Evolutionary conservation across 2,797 vertebrate species (phyloP), one percentile per base, ranked within the genome.

Genomic region (Anguilla pacifica): DNA sequence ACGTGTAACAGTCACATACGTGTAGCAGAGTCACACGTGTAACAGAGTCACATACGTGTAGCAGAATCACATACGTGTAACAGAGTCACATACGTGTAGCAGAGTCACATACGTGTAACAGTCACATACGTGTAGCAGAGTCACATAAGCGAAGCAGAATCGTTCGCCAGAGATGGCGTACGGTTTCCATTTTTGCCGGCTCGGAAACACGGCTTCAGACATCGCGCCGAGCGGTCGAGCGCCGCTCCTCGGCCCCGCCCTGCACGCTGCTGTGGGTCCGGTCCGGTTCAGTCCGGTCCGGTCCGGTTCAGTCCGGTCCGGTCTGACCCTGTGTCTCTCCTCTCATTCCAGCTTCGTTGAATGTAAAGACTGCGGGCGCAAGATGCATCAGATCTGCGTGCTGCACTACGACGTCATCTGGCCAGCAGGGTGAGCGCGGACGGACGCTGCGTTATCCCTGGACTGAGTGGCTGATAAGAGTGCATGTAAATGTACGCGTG

Each of bases 371-470:
- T 99, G 99, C 92, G 98, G 98, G 90, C 97, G 98, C 89, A 99
- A 99, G 95, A 99, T 99, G 98, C 99, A 99, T 93, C 99, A 99
- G 95, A 99, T 99, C 88, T 99, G 99, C 67, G 99, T 99, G 67
- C 95, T 99, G 89, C 99, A 99, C 95, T 99, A 98, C 91, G 99
- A 99, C 84, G 97, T 98, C 93, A 99, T 99, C 93, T 99, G 99
- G 98, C 97, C 98, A 57, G 97, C 98, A 84, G 99, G 99, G 99
- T 99, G 93, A 97, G 97, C 13, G 17, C 43, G 0, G 15, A 31
- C 7, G 1, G 13, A 7, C n/a, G 51, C 74, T n/a, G 7, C 39
- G 22, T 25, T 70, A 70, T 25, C 2, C 1, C 11, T 2, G 31
- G 39, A 79, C 3, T 4, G 31, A 35, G 5, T 46, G 17, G 13